Conservation (phyloP, 2,797 vertebrate genomes). For the Diglossa cyanea region DNA sequence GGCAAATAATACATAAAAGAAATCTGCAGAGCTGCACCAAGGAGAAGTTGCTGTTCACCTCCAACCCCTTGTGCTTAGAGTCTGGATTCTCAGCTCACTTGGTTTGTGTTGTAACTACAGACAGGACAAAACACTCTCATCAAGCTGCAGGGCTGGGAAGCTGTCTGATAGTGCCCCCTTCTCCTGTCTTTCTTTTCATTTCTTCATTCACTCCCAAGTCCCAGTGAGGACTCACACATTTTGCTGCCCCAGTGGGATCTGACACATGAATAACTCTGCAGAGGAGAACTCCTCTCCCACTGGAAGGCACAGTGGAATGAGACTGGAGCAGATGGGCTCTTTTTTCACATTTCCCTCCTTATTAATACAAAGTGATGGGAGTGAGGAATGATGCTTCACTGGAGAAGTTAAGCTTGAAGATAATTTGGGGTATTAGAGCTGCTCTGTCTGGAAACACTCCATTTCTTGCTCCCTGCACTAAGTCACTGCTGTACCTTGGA, state of each 20-base stretch:
- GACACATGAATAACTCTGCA: neutral
- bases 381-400: slow-evolving; percentile 6
- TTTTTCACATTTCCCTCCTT: neutral
- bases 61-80: neutral
- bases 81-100: neutral
- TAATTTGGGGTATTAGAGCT: neutral
- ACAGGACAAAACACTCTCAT: neutral
- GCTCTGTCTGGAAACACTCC: neutral
- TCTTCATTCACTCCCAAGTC: neutral
- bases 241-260: neutral
- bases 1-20: neutral
- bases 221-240: neutral
- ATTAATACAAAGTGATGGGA: slow-evolving; percentile 21
- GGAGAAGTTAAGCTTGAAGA: slow-evolving; percentile 36
- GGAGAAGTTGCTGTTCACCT: neutral
- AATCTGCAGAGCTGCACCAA: neutral
- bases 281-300: neutral
- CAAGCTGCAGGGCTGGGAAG: neutral
- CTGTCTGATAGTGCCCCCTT: neutral
- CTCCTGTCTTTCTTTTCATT: neutral
- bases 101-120: neutral
- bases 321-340: slow-evolving; percentile 29
- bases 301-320: neutral
- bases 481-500: neutral
- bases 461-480: neutral